A percentile compares a stretch with the other conserved stretches of the same genome.
Conservation (phyloP, 1,140 invertebrate genomes). For the Trachymyrmex septentrionalis region DNA sequence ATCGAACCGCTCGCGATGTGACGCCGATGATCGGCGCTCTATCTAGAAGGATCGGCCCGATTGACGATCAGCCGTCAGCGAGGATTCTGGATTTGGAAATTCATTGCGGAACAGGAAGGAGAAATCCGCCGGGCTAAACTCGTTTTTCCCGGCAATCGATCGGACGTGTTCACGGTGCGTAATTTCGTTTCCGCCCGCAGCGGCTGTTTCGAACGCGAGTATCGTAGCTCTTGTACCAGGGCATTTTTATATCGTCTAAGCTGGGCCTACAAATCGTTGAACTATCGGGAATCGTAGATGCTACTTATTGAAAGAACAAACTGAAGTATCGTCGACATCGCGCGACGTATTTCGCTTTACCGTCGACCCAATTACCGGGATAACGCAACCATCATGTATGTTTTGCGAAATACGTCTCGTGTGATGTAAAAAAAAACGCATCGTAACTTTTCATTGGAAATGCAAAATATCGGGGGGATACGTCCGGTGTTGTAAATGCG, state of each 20-base stretch:
- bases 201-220: slow-evolving; percentile 30
- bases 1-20: slow-evolving; percentile 56
- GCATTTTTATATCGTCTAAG: slow-evolving; percentile 35
- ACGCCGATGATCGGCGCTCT: background rate
- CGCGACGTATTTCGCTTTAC: background rate
- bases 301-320: slow-evolving; percentile 18
- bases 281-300: background rate
- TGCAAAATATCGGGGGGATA: slow-evolving; percentile 30
- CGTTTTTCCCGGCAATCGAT: slow-evolving; percentile 50
- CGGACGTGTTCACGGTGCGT: slow-evolving; percentile 42
- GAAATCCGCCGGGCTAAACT: slow-evolving; percentile 53
- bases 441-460: slow-evolving; percentile 28
- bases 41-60: background rate
- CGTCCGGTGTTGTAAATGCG: slow-evolving; percentile 10
- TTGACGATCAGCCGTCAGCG: slow-evolving; percentile 1
- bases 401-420: slow-evolving; percentile 37
- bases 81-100: slow-evolving; percentile 43
- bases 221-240: slow-evolving; percentile 3
- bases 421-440: slow-evolving; percentile 23
- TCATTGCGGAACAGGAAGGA: slow-evolving; percentile 45
- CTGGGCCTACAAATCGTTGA: background rate
- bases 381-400: background rate
- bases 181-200: slow-evolving; percentile 52
- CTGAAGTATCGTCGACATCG: background rate
- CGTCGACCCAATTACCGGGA: slow-evolving; percentile 14